Evolutionary conservation across 2,888 invertebrate genomes (phyloP).

Genomic region (Polyommatus iphigenia): DNA sequence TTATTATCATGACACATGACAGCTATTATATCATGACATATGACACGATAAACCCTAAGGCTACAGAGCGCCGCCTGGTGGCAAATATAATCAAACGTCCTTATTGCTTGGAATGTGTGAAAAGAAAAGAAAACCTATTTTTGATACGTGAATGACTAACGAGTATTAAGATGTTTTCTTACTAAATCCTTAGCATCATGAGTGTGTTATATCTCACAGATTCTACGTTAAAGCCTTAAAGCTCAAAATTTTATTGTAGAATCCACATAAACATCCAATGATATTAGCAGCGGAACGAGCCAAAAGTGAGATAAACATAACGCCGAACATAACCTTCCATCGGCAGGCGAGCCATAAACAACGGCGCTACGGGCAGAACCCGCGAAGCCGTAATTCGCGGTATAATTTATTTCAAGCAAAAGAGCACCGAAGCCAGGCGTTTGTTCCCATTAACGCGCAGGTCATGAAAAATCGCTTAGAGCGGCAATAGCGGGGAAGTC

Average conservation of each 20-base stretch:
- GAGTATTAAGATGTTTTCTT: background rate
- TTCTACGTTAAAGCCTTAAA: too few species aligned
- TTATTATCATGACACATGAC: too few species aligned
- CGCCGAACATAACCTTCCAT: background rate
- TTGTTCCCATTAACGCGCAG: slow-evolving; percentile 77
- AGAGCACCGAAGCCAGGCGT: slow-evolving; percentile 71
- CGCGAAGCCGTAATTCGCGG: slow-evolving; percentile 52
- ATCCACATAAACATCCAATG: too few species aligned
- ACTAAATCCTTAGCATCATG: background rate
- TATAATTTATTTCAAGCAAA: slow-evolving; percentile 76
- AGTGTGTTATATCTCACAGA: too few species aligned
- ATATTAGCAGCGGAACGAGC: too few species aligned
- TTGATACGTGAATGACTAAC: background rate
- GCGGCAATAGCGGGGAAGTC: slow-evolving; percentile 46
- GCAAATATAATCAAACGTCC: too few species aligned
- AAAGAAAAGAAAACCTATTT: background rate
- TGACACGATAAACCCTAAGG: too few species aligned
- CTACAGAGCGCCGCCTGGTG: too few species aligned
- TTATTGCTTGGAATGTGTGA: background rate
- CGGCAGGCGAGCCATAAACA: slow-evolving; percentile 6
- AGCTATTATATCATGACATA: too few species aligned
- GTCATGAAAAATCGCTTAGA: slow-evolving; percentile 79
- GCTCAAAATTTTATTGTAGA: too few species aligned
- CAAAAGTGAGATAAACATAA: background rate
- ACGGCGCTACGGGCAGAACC: background rate